Evolutionary conservation across 2,113 vertebrate species (phyloP).

Genomic region (Cynoglossus semilaevis): DNA sequence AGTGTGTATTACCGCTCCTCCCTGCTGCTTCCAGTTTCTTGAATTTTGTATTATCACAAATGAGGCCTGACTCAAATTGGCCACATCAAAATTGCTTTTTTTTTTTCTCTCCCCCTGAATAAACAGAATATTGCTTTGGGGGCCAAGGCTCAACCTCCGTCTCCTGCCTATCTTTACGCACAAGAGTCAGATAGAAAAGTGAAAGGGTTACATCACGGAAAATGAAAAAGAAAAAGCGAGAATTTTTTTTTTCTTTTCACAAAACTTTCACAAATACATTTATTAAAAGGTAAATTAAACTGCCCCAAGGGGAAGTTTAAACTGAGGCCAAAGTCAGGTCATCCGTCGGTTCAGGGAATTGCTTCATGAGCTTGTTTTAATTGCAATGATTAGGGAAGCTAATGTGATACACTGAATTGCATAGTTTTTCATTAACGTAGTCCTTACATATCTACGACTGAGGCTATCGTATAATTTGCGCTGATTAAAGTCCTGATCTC

Average conservation of each 20-base stretch:
- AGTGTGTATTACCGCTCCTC: conserved; percentile 53
- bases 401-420: conserved; percentile 55
- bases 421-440: conserved; percentile 48
- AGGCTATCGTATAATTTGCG: conserved; percentile 30
- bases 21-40: conserved; percentile 27
- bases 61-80: conserved; percentile 43
- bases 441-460: conserved; percentile 5
- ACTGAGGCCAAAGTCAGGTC: conserved; percentile 57
- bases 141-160: conserved; percentile 22
- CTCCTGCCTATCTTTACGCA: background rate
- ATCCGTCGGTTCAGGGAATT: conserved; percentile 45
- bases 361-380: conserved; percentile 59
- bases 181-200: conserved; percentile 1
- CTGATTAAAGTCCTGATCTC: conserved; percentile 50
- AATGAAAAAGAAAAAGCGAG: conserved; percentile 1
- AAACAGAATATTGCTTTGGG: conserved; percentile 47
- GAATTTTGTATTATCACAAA: conserved; percentile 24
- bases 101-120: conserved; percentile 34
- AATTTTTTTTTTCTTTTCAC: too few relatives aligned
- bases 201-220: background rate
- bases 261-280: conserved; percentile 17
- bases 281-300: conserved; percentile 13
- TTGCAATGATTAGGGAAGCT: conserved; percentile 59
- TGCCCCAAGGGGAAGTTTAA: conserved; percentile 39
- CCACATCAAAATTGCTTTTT: conserved; percentile 37